Base-by-base conservation (phyloP, 2,113 vertebrate species). In the Arothron firmamentum region DNA sequence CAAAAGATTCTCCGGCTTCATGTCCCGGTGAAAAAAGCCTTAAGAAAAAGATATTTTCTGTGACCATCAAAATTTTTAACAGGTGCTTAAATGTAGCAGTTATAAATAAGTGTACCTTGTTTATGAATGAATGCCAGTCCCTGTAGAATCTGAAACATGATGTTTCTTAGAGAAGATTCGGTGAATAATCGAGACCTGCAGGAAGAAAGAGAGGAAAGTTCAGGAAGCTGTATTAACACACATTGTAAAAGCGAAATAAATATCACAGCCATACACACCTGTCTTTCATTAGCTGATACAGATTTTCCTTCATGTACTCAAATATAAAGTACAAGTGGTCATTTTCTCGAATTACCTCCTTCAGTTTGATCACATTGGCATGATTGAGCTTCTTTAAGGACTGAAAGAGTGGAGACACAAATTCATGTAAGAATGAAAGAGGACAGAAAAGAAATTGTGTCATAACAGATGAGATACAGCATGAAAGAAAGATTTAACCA, bases 291-390 rank as follows among this genome's bases (percentile, higher is more conserved):
- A 99, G 89, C 67, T 99, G 96, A 85, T 98, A 99, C 42, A 99
- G 90, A 73, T 99, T 99, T 83, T 98, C 96, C 82, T 99, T 99
- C 97, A 99, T 98, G 83, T 98, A 99, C 82, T 99, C 97, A 91
- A 98, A 99, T 54, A 98, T 88, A 78, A 99, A 99, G 88, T 97
- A 99, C 82, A 99, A 92, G 67, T 98, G 94, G 82, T 99, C 95
- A 77, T 98, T 98, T 90, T 99, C 97, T 85, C 96, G 83, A 80
- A 99, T 96, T 5, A 99, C 97, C 90, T 98, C 97, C 87, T 98
- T 99, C 28, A 99, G 78, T 87, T 99, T 99, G 81, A 98, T 94
- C 67, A 99, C 93, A 63, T 98, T 99, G n/a, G 94, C 95, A 80
- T 99, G 97, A 88, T 95, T 98, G 64, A 98, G 92, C 82, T 99